Conservation (phyloP, 1,140 invertebrate species). For the Homarus americanus region DNA sequence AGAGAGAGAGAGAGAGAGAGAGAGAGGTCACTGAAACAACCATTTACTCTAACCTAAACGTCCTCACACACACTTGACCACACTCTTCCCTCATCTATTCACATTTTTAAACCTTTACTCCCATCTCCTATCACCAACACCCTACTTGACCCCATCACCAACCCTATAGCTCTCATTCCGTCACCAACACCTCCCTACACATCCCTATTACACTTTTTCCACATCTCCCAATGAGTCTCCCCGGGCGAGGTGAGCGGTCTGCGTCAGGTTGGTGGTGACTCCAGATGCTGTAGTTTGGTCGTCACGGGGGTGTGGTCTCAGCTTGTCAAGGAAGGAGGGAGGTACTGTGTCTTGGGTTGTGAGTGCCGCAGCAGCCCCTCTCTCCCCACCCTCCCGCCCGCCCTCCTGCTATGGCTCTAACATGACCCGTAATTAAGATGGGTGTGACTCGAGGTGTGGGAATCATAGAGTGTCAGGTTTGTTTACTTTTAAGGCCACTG, state of each 20-base stretch:
- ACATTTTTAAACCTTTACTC: too few relatives aligned
- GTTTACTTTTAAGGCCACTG: background rate
- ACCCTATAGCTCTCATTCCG: background rate
- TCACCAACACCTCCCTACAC: background rate
- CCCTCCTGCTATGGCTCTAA: slow-evolving; percentile 35
- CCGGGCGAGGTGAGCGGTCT: slow-evolving; percentile 8
- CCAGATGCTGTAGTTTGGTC: slow-evolving; percentile 50
- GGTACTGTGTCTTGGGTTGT: background rate
- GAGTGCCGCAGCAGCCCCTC: slow-evolving; percentile 28
- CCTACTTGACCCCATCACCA: too few relatives aligned
- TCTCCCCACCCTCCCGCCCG: slow-evolving; percentile 16
- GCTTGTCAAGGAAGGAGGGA: background rate
- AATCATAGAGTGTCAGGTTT: background rate
- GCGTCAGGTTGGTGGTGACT: slow-evolving; percentile 13
- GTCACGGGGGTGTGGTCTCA: slow-evolving; percentile 33
- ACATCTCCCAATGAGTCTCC: background rate
- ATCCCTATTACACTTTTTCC: background rate
- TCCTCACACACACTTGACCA: too few relatives aligned
- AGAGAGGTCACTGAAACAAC: too few relatives aligned
- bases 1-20: too few relatives aligned
- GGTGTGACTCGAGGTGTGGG: slow-evolving; percentile 43
- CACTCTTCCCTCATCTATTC: too few relatives aligned
- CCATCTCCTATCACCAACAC: too few relatives aligned
- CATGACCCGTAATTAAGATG: slow-evolving; percentile 49
- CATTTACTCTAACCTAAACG: too few relatives aligned